Evolutionary conservation across 2,888 invertebrate genomes (phyloP).

Genomic region (Cotesia congregata): DNA sequence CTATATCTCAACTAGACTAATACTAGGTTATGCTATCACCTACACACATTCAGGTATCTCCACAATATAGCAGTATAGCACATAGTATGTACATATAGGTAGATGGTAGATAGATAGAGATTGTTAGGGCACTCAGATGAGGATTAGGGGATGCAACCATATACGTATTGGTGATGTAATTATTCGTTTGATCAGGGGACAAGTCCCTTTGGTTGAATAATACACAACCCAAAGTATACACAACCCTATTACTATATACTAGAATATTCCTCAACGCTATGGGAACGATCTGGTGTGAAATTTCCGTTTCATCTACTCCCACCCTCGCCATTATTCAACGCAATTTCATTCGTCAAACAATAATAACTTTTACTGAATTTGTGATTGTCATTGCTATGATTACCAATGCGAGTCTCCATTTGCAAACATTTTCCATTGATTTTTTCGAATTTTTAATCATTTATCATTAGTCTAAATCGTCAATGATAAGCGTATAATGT

Average conservation of each 20-base stretch:
- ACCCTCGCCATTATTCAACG: constrained; percentile 6
- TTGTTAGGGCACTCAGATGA: constrained; percentile 13
- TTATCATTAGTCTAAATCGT: too few species aligned
- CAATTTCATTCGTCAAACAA: background rate
- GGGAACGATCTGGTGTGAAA: constrained; percentile 11
- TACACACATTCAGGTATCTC: background rate
- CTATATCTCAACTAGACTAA: background rate
- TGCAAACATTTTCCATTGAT: too few species aligned
- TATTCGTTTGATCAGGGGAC: constrained; percentile 54
- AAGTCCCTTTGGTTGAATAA: constrained; percentile 31
- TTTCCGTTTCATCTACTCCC: background rate
- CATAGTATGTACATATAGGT: too few species aligned
- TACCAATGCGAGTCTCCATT: too few species aligned
- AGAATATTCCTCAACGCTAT: constrained; percentile 12
- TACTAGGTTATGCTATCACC: background rate
- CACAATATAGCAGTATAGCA: background rate
- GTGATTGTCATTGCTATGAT: too few species aligned
- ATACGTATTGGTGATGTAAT: constrained; percentile 56
- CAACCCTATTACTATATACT: background rate
- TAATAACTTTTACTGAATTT: background rate
- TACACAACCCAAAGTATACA: constrained; percentile 23
- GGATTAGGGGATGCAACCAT: constrained; percentile 51
- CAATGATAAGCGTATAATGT: constrained; percentile 9
- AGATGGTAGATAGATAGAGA: background rate
- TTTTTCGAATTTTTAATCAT: too few species aligned